Evolutionary conservation across 2,113 vertebrate genomes (phyloP).

Genomic region (Hemiprocne comata): DNA sequence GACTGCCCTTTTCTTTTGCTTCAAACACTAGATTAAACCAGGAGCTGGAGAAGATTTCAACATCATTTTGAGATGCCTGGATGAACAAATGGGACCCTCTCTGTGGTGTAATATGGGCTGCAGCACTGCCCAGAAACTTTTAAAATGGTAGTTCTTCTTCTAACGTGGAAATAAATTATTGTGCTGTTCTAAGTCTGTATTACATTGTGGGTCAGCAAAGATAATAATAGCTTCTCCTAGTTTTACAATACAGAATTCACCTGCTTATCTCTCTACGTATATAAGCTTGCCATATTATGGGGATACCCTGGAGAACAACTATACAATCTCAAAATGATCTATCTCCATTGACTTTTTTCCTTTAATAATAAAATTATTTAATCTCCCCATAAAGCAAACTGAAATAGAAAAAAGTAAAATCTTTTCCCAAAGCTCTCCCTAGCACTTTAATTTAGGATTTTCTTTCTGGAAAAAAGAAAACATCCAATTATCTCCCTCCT

Average conservation of each 20-base stretch:
- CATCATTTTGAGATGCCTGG: neutral
- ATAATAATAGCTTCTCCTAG: neutral
- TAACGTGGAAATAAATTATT: no score
- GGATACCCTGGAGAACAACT: neutral
- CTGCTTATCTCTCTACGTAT: neutral
- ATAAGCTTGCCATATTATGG: neutral
- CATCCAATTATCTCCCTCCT: neutral
- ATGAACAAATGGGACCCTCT: neutral
- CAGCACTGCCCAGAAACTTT: neutral
- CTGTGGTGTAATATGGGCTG: neutral
- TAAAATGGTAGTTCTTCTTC: neutral
- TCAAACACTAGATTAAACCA: neutral
- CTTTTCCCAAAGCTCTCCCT: neutral
- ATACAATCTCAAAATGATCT: neutral
- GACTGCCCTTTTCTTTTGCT: rapidly evolving
- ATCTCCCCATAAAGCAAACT: neutral
- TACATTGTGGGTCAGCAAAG: neutral
- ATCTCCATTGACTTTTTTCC: neutral
- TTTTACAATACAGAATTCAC: constrained; percentile 1
- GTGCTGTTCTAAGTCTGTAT: neutral
- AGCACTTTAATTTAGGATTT: neutral
- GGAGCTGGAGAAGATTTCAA: neutral
- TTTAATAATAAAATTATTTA: constrained; percentile 24
- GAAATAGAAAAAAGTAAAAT: neutral
- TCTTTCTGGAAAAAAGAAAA: neutral